Conservation (phyloP, 2,797 vertebrate species). For the Pithecia hirsuta region DNA sequence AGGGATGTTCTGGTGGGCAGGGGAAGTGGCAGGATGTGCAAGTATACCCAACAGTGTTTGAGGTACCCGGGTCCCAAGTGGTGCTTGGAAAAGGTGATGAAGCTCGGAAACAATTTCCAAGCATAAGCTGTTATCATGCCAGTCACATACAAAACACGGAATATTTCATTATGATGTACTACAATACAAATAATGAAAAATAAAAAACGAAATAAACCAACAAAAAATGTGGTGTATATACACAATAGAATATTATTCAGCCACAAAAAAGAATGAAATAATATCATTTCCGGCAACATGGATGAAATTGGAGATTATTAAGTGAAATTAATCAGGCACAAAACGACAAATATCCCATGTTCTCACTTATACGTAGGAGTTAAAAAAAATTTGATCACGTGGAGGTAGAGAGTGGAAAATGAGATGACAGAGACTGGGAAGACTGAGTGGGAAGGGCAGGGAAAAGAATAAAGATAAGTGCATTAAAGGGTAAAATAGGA, state of each 20-base stretch:
- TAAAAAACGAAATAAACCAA: too few species aligned
- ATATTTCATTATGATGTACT: neutral
- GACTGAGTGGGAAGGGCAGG: neutral
- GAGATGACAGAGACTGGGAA: neutral
- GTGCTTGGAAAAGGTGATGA: neutral
- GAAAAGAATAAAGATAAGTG: neutral
- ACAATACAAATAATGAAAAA: neutral
- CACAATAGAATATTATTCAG: neutral
- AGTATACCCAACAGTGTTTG: accelerated
- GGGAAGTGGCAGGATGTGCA: too few species aligned
- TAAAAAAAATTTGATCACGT: neutral
- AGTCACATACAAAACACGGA: neutral
- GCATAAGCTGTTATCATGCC: neutral
- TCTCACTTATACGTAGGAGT: neutral
- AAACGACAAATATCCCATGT: neutral
- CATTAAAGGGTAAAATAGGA: neutral
- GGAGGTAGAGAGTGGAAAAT: neutral
- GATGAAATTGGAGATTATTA: neutral
- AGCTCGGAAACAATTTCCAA: neutral
- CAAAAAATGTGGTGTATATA: neutral
- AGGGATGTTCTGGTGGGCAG: too few species aligned
- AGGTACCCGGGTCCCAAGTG: neutral
- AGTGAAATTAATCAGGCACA: neutral
- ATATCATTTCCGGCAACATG: neutral
- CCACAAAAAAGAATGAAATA: neutral